These are phyloP conservation scores for Glomeris maerens DNA, from an alignment of 1,140 invertebrate species.

Conservation along the genomic window DNA sequence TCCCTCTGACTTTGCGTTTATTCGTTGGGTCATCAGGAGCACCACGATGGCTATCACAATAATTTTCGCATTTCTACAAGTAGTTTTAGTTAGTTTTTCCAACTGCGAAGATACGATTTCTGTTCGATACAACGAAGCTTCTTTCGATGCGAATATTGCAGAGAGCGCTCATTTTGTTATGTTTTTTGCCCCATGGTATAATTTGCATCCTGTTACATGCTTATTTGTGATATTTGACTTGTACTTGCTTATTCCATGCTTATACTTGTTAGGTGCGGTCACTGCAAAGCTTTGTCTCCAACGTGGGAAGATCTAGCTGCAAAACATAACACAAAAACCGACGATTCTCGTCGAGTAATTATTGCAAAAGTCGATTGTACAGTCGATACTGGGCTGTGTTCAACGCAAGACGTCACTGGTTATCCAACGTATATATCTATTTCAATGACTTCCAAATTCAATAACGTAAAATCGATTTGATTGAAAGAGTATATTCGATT, in stretches of 20 bases:
- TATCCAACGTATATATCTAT: conserved; percentile 42
- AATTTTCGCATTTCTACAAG: too few species aligned
- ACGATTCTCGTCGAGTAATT: conserved; percentile 42
- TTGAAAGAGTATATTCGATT: background rate
- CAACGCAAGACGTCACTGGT: conserved; percentile 55
- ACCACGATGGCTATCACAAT: too few species aligned
- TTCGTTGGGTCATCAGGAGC: too few species aligned
- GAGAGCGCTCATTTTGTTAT: conserved; percentile 19
- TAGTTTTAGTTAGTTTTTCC: too few species aligned
- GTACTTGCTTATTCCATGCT: background rate
- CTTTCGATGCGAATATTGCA: background rate
- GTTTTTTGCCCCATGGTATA: conserved; percentile 24
- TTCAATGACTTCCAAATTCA: background rate
- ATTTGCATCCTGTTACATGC: background rate
- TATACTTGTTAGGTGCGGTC: conserved; percentile 21
- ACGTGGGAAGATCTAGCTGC: conserved; percentile 53
- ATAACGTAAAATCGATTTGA: conserved; percentile 1
- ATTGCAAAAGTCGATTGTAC: conserved; percentile 66
- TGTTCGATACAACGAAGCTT: background rate
- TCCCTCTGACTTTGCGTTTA: too few species aligned
- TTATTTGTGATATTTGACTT: background rate
- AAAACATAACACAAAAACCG: conserved; percentile 44
- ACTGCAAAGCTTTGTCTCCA: conserved; percentile 23
- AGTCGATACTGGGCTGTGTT: conserved; percentile 48
- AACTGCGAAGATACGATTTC: background rate